Base-by-base conservation (phyloP, 1,140 invertebrate genomes). In the Drosophila ercepeae region DNA sequence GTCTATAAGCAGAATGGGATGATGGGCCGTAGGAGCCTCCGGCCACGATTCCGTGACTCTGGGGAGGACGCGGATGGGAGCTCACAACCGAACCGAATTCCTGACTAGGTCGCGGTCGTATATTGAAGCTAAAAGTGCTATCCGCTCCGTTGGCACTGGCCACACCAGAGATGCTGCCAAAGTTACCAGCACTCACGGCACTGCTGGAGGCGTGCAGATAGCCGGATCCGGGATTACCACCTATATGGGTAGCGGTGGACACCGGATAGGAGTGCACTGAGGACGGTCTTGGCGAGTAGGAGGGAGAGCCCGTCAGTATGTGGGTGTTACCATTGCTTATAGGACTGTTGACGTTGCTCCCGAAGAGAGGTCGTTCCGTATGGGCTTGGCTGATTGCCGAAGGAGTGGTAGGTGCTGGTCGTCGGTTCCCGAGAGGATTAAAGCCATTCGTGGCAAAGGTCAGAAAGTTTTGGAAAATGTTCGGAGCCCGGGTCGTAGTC, bases 121-220 rank as follows among this genome's bases (percentile, higher is more conserved):
- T 91, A 39, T 91, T 91, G 8, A 91, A 91, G 52, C 89, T 91
- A 18, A 91, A 91, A 2, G 69, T 91, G 50, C 88, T 91, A 25
- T 91, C 89, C 0, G 72, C 79, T 0, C 89, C 89, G 71, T 86
- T 90, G 14, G 89, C 72, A 46, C 72, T 89, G n/a, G 89, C 83
- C 39, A 86, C 68, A 0, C 88, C 89, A 0, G 82, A 71, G 25
- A 91, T 90, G 11, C 71, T 78, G 23, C 89, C 89, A 19, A 76
- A 91, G 16, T 78, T 41, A 0, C 89, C 89, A 1, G 78, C 42
- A 5, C 76, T 90, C 4, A 86, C 52, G 0, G 79, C 82, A 14
- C 74, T 78, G 39, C 89, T 91, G 0, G 89, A 71, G 0, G 89
- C 86, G 21, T 91, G 89, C 8, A 90, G 53, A 18, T 67, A 70